Percentiles rank a stretch among this genome's conserved stretches.
phyloP scores from a whole-genome alignment of 1,140 invertebrate species.

The Leptinotarsa texana region DNA sequence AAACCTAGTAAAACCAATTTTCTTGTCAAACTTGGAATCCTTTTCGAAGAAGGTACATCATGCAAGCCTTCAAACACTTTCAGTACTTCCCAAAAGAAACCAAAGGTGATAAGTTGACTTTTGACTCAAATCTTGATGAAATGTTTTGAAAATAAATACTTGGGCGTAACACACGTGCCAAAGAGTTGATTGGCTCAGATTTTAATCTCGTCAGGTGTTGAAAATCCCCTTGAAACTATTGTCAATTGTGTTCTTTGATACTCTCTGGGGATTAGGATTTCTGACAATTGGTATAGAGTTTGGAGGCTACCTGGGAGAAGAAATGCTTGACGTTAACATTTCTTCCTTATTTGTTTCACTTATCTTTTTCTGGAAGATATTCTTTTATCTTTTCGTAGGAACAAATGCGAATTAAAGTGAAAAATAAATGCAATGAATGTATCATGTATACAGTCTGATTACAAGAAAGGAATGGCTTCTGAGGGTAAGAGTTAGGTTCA shows the following conservation, averaged over 20 bases:
- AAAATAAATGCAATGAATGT: background rate
- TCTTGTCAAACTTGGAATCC: background rate
- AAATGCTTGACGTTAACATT: background rate
- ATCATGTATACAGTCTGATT: too few relatives aligned
- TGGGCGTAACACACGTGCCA: constrained; percentile 25
- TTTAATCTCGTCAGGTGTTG: constrained; percentile 26
- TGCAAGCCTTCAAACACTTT: background rate
- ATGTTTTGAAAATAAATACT: constrained; percentile 28
- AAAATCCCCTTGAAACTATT: constrained; percentile 3
- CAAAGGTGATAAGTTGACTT: constrained; percentile 15
- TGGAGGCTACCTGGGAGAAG: background rate
- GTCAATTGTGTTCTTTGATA: background rate
- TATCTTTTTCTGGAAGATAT: too few relatives aligned
- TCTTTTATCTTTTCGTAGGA: too few relatives aligned
- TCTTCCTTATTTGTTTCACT: too few relatives aligned
- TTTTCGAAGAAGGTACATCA: constrained; percentile 1
- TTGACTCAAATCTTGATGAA: constrained; percentile 8
- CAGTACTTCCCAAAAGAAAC: background rate
- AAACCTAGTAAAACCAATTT: background rate
- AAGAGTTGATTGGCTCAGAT: constrained; percentile 17
- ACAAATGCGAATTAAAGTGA: background rate
- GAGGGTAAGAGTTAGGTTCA: too few relatives aligned
- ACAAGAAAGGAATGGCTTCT: too few relatives aligned
- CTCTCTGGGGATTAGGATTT: constrained; percentile 2
- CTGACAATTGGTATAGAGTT: constrained; percentile 5